Evolutionary conservation across 2,113 vertebrate species (phyloP), one percentile per base, ranked within the genome.

Genomic region (Lepus americanus): DNA sequence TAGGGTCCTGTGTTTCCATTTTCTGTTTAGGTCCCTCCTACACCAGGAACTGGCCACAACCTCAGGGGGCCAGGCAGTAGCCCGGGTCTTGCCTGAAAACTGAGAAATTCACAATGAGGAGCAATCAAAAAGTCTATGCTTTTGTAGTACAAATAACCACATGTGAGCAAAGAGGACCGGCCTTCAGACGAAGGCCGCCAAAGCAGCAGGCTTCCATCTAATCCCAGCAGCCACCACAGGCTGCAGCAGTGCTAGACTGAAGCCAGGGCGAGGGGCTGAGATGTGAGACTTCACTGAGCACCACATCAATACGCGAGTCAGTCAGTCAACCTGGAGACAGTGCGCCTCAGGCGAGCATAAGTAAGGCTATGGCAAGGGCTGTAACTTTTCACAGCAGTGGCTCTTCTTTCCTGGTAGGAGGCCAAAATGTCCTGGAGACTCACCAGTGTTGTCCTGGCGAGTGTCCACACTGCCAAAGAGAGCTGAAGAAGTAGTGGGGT

Each of bases 271-370:
- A 78, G 31, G 23, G 63, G 44, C 3, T 77, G 11, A 44, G 31
- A 87, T 5, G 8, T 12, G 25, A 61, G 80, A 20, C 13, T 39
- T 70, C 36, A 49, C 10, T 1, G 25, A 19, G 9, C 51, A 49
- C 1, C 9, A 49, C 0, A 51, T 2, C 3, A 12, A 7, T 19
- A 19, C 16, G 4, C 73, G 29, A 74, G 1, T 6, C 31, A 87
- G 1, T 27, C 8, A 79, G 51, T 23, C 55, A 59, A 19, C 33
- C 7, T 31, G 33, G 78, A 92, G 73, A 95, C 79, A 76, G 33
- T 1, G 5, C 27, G 8, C 0, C 0, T 49, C 9, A 23, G 73
- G n/a, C n/a, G 51, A 79, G 31, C 6, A 33, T 31, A 82, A 55
- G 77, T n/a, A 31, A 55, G 20, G 44, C 53, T 25, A 27, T 0